Evolutionary conservation across 2,797 vertebrate genomes (phyloP).

Genomic region (Phylloscopus collybita): DNA sequence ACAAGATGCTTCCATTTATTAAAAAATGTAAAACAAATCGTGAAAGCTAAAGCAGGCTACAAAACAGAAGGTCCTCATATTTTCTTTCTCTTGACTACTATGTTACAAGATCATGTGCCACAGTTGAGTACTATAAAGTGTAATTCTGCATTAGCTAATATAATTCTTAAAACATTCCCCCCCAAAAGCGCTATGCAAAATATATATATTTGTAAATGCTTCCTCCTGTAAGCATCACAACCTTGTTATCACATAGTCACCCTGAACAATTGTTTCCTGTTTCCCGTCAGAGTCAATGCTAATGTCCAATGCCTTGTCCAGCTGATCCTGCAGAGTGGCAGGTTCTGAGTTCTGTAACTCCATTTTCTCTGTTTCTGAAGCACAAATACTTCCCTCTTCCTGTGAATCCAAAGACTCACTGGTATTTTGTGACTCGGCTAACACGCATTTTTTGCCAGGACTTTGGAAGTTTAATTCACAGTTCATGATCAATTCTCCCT

Average conservation of each 20-base stretch:
- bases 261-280: constrained; percentile 70
- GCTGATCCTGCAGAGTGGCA: constrained; percentile 47
- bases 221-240: constrained; percentile 72
- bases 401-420: constrained; percentile 44
- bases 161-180: constrained; percentile 58
- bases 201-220: constrained; percentile 58
- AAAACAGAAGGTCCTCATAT: constrained; percentile 63
- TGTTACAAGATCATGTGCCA: constrained; percentile 69
- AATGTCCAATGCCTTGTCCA: constrained; percentile 43
- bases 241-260: constrained; percentile 79
- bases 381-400: constrained; percentile 41
- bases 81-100: constrained; percentile 61
- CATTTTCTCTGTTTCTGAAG: constrained; percentile 55
- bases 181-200: constrained; percentile 59
- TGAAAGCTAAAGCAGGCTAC: constrained; percentile 76
- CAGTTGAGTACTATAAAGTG: constrained; percentile 66
- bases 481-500: constrained; percentile 58
- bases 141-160: constrained; percentile 60
- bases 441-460: constrained; percentile 47
- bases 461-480: constrained; percentile 67
- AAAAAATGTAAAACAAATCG: constrained; percentile 73
- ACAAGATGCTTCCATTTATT: constrained; percentile 78
- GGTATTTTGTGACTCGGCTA: constrained; percentile 45
- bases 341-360: constrained; percentile 59
- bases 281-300: constrained; percentile 52